These are phyloP conservation scores for Patella pellucida DNA, from an alignment of 2,888 invertebrate species.

Conservation along the genomic window DNA sequence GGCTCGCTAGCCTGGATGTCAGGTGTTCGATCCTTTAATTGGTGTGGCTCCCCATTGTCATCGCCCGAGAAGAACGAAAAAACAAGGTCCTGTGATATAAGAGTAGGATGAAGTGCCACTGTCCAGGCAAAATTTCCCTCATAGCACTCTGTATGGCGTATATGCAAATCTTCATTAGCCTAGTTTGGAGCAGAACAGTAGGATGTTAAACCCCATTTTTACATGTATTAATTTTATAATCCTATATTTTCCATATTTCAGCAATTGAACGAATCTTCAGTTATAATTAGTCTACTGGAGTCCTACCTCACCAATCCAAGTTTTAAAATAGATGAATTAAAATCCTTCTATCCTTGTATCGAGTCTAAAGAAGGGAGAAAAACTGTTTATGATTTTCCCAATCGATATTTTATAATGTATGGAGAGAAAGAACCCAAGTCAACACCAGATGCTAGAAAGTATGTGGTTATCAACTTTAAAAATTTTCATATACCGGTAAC, in stretches of 20 bases:
- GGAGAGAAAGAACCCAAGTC: constrained; percentile 39
- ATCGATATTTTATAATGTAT: constrained; percentile 69
- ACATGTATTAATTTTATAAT: too few relatives aligned
- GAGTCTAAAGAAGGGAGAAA: constrained; percentile 56
- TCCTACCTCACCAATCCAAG: constrained; percentile 77
- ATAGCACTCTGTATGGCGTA: too few relatives aligned
- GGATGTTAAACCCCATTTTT: too few relatives aligned
- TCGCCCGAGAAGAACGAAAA: too few relatives aligned
- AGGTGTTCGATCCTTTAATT: too few relatives aligned
- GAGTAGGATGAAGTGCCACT: too few relatives aligned
- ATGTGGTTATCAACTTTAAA: not conserved
- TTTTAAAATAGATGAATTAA: constrained; percentile 76
- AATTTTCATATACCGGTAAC: not conserved
- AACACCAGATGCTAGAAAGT: constrained; percentile 4
- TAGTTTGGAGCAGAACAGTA: too few relatives aligned
- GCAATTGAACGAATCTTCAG: constrained; percentile 93
- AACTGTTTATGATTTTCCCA: constrained; percentile 63
- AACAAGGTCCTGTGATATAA: too few relatives aligned
- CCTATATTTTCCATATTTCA: constrained; percentile 69
- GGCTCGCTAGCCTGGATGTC: too few relatives aligned
- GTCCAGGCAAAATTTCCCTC: too few relatives aligned
- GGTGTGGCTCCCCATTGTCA: too few relatives aligned
- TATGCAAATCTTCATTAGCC: too few relatives aligned
- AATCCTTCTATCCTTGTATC: constrained; percentile 59
- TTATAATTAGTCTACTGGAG: constrained; percentile 90